Conservation (phyloP, 1,140 invertebrate species). For the Leptinotarsa undecemlineata region DNA sequence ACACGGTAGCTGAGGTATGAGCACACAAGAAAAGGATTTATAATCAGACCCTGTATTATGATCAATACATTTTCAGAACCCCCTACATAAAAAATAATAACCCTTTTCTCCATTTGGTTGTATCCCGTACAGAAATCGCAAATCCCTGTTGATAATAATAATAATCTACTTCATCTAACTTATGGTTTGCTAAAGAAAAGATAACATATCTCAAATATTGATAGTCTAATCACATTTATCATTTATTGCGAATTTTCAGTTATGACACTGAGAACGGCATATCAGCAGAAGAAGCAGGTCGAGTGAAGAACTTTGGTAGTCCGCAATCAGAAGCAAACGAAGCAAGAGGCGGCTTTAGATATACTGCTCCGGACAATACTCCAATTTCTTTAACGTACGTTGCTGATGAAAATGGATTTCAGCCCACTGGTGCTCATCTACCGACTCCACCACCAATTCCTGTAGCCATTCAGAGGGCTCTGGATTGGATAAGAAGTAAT, state of each 20-base stretch:
- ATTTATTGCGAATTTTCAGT: constrained; percentile 2
- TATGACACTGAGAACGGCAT: constrained; percentile 30
- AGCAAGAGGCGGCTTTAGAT: constrained; percentile 29
- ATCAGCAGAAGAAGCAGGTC: constrained; percentile 29
- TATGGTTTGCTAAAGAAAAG: not conserved
- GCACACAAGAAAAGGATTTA: too few species aligned
- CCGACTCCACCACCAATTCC: constrained; percentile 78
- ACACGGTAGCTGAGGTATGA: too few species aligned
- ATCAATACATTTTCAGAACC: too few species aligned
- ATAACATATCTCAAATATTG: not conserved
- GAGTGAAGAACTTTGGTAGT: constrained; percentile 17
- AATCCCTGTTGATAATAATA: too few species aligned
- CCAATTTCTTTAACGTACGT: constrained; percentile 60
- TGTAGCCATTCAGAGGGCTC: constrained; percentile 18
- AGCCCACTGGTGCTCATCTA: constrained; percentile 77
- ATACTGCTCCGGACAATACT: constrained; percentile 30
- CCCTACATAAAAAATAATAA: too few species aligned
- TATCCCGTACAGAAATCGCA: too few species aligned
- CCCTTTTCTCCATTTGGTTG: too few species aligned
- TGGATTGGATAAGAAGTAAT: constrained; percentile 18
- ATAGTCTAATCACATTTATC: not conserved
- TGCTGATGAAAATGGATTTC: constrained; percentile 83
- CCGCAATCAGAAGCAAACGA: constrained; percentile 29
- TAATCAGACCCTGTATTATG: too few species aligned
- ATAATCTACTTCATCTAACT: not conserved